Base-by-base conservation (phyloP, 1,140 invertebrate species). In the Monochamus saltuarius region DNA sequence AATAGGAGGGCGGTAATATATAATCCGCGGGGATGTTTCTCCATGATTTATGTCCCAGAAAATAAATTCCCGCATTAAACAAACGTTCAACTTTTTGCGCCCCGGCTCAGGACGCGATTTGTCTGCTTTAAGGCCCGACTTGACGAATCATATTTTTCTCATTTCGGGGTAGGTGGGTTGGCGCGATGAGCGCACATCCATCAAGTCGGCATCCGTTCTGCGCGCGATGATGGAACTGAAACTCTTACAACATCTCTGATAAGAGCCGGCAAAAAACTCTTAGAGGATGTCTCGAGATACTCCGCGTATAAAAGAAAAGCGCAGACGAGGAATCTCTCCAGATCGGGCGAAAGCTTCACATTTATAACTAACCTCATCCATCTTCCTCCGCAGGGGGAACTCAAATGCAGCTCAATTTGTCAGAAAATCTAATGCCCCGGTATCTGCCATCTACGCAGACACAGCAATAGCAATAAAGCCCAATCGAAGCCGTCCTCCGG, bases 291-390 rank as follows among this genome's bases (percentile, higher is more conserved):
- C 70, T 68, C 66, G 62, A 65, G 71, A 73, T 73, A 68, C 71
- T 74, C 70, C 69, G 70, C 69, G 71, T 73, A 71, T 69, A 70
- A 76, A 76, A 76, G 72, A 74, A 75, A 70, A 62, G 65, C 56
- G 60, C 62, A 60, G 59, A 54, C 51, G 67, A 54, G 63, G 67
- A 73, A 72, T 72, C 72, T 71, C 62, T 67, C 56, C 68, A 71
- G 74, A 72, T 73, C 73, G 73, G 67, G 74, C 72, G 68, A 76
- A 77, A 77, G 75, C 76, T 75, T 76, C 76, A 78, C 76, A 76
- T 78, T 78, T 78, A 78, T 78, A 78, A 78, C 76, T 78, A 76
- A 75, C 75, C 75, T 78, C 75, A 78, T 78, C 76, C 75, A 78
- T 78, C 76, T 78, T 78, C 71, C 64, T 77, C 67, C 67, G 62